Base-by-base conservation (phyloP, 2,797 vertebrate genomes). In the Alfaro cultratus region DNA sequence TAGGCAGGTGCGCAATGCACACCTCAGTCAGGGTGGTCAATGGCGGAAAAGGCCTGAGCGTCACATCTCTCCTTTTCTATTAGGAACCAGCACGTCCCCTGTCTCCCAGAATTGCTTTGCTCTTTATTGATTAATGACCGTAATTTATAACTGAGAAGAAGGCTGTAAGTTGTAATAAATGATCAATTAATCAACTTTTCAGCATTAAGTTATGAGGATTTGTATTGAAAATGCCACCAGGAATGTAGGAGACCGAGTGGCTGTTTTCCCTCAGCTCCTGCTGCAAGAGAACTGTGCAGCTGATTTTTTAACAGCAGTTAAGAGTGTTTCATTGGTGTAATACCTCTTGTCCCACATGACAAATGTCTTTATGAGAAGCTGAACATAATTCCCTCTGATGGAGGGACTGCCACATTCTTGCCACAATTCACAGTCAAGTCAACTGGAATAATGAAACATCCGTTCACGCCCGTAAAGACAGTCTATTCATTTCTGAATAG, bases 121-220 rank as follows among this genome's bases (percentile, higher is more conserved):
- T 97, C 97, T 99, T 96, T 99, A 99, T 99, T 99, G 98, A 99
- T 99, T 99, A 99, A 99, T 99, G 98, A 97, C 97, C 96, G 97
- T 99, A 97, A 99, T 99, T 99, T 98, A 99, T 99, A 98, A 99
- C 96, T 88, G 93, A 97, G 97, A 96, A 96, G 96, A 98, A 96
- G 96, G 96, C 97, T 97, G 97, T 97, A 96, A 97, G 97, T 98
- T 96, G 96, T 95, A 96, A 97, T 98, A 99, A 99, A 99, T 95
- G 97, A 98, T 97, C 97, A 96, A 99, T 99, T 99, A 99, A 99
- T 99, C 98, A 99, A 98, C 96, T 97, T 97, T 98, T 92, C 89
- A 96, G 96, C 96, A 96, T 98, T 97, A 97, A 97, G 97, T 98
- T 99, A 98, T 97, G 97, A 98, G 96, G 95, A 96, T 96, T 88